Evolutionary conservation across 1,140 invertebrate genomes (phyloP).

Genomic region (Acyrthosiphon pisum): DNA sequence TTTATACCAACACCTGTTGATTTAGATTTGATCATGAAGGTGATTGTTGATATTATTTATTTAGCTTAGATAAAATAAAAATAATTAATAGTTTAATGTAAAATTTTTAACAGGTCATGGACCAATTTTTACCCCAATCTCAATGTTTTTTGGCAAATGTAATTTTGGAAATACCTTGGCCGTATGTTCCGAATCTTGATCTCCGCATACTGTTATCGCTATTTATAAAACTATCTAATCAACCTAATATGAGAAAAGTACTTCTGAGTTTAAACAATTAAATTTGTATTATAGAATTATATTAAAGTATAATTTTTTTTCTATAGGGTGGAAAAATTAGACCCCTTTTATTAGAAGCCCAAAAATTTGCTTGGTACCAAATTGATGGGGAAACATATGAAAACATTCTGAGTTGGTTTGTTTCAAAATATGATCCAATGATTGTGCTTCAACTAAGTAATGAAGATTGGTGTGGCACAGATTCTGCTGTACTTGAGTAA

Average conservation of each 20-base stretch:
- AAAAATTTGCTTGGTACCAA: slow-evolving; percentile 74
- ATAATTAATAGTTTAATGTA: neutral
- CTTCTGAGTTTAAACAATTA: neutral
- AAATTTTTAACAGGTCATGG: slow-evolving; percentile 64
- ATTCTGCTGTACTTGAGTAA: slow-evolving; percentile 67
- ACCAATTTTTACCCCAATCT: slow-evolving; percentile 74
- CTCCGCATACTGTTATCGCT: slow-evolving; percentile 68
- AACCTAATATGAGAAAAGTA: slow-evolving; percentile 74
- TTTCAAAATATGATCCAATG: slow-evolving; percentile 77
- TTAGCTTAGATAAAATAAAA: neutral
- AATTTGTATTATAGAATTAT: neutral
- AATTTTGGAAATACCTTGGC: slow-evolving; percentile 73
- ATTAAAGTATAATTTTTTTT: slow-evolving; percentile 19
- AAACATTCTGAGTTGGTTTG: slow-evolving; percentile 77
- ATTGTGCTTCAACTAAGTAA: slow-evolving; percentile 69
- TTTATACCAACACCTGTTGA: slow-evolving; percentile 74
- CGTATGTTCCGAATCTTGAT: slow-evolving; percentile 58
- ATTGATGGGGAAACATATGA: slow-evolving; percentile 74
- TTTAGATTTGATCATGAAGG: slow-evolving; percentile 76
- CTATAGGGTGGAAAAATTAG: slow-evolving; percentile 66
- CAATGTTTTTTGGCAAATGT: slow-evolving; percentile 76
- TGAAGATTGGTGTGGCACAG: slow-evolving; percentile 65
- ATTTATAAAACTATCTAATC: slow-evolving; percentile 74
- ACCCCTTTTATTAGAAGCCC: slow-evolving; percentile 70
- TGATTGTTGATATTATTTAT: slow-evolving; percentile 61